Conservation (phyloP, 1,140 invertebrate species). For the Trichonephila clavipes region DNA sequence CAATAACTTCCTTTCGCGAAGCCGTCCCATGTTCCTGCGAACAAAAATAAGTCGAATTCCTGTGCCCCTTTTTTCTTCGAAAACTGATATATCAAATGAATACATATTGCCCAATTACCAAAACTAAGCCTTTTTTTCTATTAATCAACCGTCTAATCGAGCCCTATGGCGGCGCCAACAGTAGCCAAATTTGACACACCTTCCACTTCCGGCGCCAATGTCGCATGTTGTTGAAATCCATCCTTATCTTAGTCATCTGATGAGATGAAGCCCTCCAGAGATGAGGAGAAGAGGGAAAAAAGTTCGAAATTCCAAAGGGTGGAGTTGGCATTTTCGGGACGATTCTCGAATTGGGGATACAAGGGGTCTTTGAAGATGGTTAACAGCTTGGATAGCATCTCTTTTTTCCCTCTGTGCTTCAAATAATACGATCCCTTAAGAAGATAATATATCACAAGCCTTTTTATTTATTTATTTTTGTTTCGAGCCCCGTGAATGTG, state of each 20-base stretch:
- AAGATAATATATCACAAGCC: conserved; percentile 14
- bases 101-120: conserved; percentile 32
- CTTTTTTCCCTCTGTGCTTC: neutral
- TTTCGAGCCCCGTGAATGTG: neutral
- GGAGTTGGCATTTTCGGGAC: neutral
- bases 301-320: neutral
- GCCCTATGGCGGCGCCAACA: neutral
- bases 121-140: conserved; percentile 20
- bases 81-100: conserved; percentile 32
- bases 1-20: neutral
- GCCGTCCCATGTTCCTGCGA: neutral
- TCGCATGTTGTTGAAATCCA: conserved; percentile 27
- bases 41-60: conserved; percentile 15
- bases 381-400: conserved; percentile 33
- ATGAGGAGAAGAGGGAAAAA: neutral
- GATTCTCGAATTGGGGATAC: neutral
- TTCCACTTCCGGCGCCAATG: conserved; percentile 11
- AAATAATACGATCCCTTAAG: neutral
- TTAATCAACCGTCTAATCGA: conserved; percentile 20
- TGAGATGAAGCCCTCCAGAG: conserved; percentile 1
- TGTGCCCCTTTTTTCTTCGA: neutral
- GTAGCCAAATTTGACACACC: conserved; percentile 33
- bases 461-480: conserved; percentile 10
- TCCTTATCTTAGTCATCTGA: neutral
- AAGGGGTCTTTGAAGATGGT: conserved; percentile 6